phyloP scores from a whole-genome alignment of 2,113 vertebrate genomes.

The Carassius auratus region DNA sequence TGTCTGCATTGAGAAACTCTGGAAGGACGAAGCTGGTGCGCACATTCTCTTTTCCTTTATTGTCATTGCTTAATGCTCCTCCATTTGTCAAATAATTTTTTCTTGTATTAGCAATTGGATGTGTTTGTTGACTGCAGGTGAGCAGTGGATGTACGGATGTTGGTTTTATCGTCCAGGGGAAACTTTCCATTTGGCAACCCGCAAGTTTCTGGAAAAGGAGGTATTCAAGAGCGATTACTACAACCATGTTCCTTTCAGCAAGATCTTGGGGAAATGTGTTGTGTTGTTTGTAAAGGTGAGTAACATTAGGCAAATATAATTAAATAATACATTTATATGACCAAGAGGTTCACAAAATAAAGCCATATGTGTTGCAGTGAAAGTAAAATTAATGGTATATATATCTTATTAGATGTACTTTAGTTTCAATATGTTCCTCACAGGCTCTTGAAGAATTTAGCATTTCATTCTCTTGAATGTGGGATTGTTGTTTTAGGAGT shows the following conservation, averaged over 20 bases:
- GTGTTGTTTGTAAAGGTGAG: constrained; percentile 98
- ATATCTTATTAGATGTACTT: too few species aligned
- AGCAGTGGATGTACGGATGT: constrained; percentile 95
- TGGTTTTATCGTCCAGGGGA: constrained; percentile 98
- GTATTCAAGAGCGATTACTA: constrained; percentile 98
- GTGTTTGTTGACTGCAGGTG: constrained; percentile 74
- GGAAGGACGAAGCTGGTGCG: constrained; percentile 93
- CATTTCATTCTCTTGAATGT: neutral
- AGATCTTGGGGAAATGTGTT: constrained; percentile 94
- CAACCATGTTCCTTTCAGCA: constrained; percentile 90
- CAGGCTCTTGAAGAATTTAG: neutral
- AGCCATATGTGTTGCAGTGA: neutral
- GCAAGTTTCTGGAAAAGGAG: constrained; percentile 97
- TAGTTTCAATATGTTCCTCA: neutral
- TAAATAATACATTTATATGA: neutral
- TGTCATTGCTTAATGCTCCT: neutral
- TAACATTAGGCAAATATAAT: neutral
- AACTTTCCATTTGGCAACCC: constrained; percentile 94
- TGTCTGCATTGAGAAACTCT: constrained; percentile 94
- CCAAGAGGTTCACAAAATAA: neutral
- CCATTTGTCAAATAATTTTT: neutral
- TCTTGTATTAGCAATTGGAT: neutral
- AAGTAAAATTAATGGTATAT: too few species aligned
- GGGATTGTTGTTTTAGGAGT: constrained; percentile 79
- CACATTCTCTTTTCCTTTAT: neutral